phyloP scores from a whole-genome alignment of 2,113 vertebrate species.

The Notarius lentiginosus region DNA sequence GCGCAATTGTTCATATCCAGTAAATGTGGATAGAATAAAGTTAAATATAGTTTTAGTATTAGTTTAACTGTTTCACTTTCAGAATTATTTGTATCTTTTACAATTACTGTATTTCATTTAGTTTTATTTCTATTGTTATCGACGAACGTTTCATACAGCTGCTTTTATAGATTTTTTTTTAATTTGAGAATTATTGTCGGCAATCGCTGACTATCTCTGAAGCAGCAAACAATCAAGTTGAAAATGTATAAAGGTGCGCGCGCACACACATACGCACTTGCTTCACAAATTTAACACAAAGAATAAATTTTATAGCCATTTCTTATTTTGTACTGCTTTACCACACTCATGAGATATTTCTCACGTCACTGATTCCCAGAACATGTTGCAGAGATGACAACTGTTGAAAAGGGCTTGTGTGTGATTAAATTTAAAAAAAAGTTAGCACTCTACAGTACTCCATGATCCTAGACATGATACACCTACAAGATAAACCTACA shows the following conservation, averaged over 20 bases:
- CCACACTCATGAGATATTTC: slow-evolving; percentile 50
- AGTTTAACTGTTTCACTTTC: not conserved
- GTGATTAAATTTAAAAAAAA: not conserved
- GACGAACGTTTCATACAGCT: not conserved
- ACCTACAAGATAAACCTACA: not conserved
- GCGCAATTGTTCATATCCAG: too few relatives aligned
- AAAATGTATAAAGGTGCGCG: not conserved
- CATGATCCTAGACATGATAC: too few relatives aligned
- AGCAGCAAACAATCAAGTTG: not conserved
- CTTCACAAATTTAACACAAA: not conserved
- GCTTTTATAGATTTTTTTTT: not conserved
- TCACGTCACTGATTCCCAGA: slow-evolving; percentile 39
- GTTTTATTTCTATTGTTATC: not conserved
- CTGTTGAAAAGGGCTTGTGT: not conserved
- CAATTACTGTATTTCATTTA: not conserved
- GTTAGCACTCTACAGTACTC: not conserved
- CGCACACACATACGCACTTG: not conserved
- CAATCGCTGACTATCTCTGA: not conserved
- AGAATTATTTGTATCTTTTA: not conserved
- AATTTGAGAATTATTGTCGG: not conserved
- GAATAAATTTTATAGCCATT: slow-evolving; percentile 32
- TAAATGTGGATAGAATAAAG: too few relatives aligned
- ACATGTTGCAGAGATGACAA: slow-evolving; percentile 24
- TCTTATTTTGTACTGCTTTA: slow-evolving; percentile 42
- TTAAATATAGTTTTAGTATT: not conserved